Evolutionary conservation across 2,113 vertebrate species (phyloP), one percentile per base, ranked within the genome.

Genomic region (Hoplias malabaricus): DNA sequence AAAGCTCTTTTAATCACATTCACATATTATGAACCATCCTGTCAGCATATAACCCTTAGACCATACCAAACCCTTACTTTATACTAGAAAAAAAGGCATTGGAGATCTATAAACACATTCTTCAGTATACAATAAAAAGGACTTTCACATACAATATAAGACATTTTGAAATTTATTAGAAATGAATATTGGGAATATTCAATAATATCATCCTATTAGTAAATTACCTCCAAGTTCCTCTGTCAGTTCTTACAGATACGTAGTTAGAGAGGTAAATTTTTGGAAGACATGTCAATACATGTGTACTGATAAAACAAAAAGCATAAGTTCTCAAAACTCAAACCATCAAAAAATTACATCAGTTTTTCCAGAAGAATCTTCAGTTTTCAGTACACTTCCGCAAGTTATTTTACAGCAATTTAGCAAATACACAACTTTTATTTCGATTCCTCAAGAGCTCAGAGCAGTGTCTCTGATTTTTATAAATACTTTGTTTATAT

Each of bases 151-250:
- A 63, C 27, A 53, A 14, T 48, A 2, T 14, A 40, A 63, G 29
- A 53, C 48, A 36, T 65, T 65, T 74, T 38, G 27, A 12, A 36
- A 42, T 75, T 65, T 75, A 75, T 38, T 75, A 75, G 46, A 75
- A 65, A 75, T 34, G 21, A 21, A 25, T 36, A 16, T 13, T 36
- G 72, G 57, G 29, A 63, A 14, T 75, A 13, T 7, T 63, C 8
- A 65, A 29, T 54, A 38, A 50, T 38, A 75, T 31, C 42, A 31
- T 50, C 36, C 73, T 66, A 75, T 66, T 66, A 75, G 61, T 66
- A 75, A 54, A 50, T 33, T 19, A 63, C 34, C 33, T 34, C 21
- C 21, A 10, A 4, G 19, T n/a, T 21, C 61, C 23, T 53, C 61
- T 53, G 48, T 53, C 9, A 27, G 62, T 40, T 40, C 25, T 53